phyloP scores from a whole-genome alignment of 2,113 vertebrate genomes.

The Onychostoma macrolepis region DNA sequence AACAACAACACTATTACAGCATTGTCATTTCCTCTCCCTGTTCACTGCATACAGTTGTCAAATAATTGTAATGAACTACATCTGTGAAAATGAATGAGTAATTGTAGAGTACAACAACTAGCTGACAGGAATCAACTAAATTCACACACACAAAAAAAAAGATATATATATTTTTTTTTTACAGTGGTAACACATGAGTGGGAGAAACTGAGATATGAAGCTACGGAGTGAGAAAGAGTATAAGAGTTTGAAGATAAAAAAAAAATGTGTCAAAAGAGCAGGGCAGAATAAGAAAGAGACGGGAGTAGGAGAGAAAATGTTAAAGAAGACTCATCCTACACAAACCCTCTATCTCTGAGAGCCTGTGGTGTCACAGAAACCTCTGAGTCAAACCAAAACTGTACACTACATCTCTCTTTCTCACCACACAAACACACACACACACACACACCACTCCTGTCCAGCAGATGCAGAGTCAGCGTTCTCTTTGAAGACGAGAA shows the following conservation, averaged over 20 bases:
- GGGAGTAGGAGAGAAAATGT: constrained; percentile 9
- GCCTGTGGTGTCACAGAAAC: constrained; percentile 61
- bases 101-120: not conserved
- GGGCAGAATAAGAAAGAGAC: constrained; percentile 30
- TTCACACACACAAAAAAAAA: not conserved
- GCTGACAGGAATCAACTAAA: not conserved
- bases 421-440: constrained; percentile 48
- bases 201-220: not conserved
- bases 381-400: constrained; percentile 79
- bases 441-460: constrained; percentile 19
- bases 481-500: constrained; percentile 22
- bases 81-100: not conserved
- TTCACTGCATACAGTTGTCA: not conserved
- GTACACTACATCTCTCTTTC: constrained; percentile 13
- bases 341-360: constrained; percentile 65
- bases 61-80: not conserved
- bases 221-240: not conserved
- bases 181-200: not conserved
- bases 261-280: constrained; percentile 18
- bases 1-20: not conserved
- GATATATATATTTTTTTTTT: not conserved
- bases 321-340: constrained; percentile 71
- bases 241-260: not conserved
- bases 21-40: not conserved
- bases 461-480: constrained; percentile 48